Base-by-base conservation (phyloP, 2,113 vertebrate genomes). In the Chroicocephalus ridibundus region DNA sequence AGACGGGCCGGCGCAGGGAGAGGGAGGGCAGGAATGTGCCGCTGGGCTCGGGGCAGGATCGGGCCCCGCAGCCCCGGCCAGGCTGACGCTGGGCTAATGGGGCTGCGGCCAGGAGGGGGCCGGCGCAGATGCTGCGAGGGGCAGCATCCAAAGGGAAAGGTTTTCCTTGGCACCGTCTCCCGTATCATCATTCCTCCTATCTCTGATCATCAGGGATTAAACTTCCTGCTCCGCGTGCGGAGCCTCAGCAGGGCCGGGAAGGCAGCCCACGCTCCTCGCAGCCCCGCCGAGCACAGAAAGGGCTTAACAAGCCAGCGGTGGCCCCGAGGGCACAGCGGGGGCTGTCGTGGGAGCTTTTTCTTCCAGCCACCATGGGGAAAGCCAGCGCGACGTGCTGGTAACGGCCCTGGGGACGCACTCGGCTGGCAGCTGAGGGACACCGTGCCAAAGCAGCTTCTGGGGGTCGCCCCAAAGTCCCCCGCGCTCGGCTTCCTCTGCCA, bases 181-280 rank as follows among this genome's bases (percentile, higher is more conserved):
- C 1, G 8, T 42, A 31, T 5, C 55, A 57, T 61, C 16, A 3
- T 15, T 52, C n/a, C 46, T 44, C 0, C 0, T 47, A 42, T 58
- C 54, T 76, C 83, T 40, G 62, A 78, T 78, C 6, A 5, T 5
- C 2, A 1, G 74, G 38, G 51, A 92, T 88, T 71, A 68, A 92
- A 54, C 34, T 54, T 62, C 60, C 64, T 75, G n/a, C 81, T 52
- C n/a, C 0, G 0, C 0, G 7, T 3, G 13, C 2, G 1, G 52
- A 81, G 80, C 44, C 40, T 51, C 17, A 5, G 20, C 0, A 1
- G 27, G 60, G 61, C 47, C 2, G 2, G 22, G 62, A 75, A 57
- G 52, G 46, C 42, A 70, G 36, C 29, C 27, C 36, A 32, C 0
- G 0, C 15, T 54, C 32, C 3, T 34, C 29, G 46, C 12, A 49